These are phyloP conservation scores for Hippasteria phrygiana DNA, from an alignment of 53 echinoderm and acorn worm species.

Conservation along the genomic window DNA sequence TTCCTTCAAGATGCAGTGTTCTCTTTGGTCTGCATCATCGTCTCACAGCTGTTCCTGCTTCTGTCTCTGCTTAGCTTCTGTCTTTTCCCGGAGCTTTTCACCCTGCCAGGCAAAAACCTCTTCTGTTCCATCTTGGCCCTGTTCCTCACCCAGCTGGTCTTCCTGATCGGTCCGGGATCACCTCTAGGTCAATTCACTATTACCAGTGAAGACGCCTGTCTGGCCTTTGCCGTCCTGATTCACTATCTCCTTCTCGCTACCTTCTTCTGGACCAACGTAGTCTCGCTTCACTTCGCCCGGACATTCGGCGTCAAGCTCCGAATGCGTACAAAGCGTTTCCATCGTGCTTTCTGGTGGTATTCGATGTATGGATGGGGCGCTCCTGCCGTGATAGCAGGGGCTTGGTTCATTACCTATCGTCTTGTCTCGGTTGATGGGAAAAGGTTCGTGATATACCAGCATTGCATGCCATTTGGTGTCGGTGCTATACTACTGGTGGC, in stretches of 20 bases:
- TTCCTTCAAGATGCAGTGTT: background rate
- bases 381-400: slow-evolving; percentile 48
- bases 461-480: slow-evolving; percentile 51
- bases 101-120: slow-evolving; percentile 25
- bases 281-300: slow-evolving; percentile 20
- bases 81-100: slow-evolving; percentile 19
- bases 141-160: slow-evolving; percentile 10
- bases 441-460: slow-evolving; percentile 3
- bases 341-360: slow-evolving; percentile 46
- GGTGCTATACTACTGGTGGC: slow-evolving; percentile 15
- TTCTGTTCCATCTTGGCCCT: slow-evolving; percentile 10
- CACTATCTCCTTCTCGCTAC: background rate
- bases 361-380: slow-evolving; percentile 68
- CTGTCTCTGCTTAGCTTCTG: slow-evolving; percentile 23
- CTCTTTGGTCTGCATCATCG: background rate
- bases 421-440: slow-evolving; percentile 23
- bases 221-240: background rate
- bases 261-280: slow-evolving; percentile 29
- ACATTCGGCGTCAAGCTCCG: slow-evolving; percentile 13
- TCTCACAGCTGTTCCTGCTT: slow-evolving; percentile 23
- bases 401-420: background rate
- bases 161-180: slow-evolving; percentile 18
- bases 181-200: background rate
- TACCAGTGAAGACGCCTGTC: background rate
- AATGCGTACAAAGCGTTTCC: background rate